Base-by-base conservation (phyloP, 1,140 invertebrate genomes). In the Atta texana region DNA sequence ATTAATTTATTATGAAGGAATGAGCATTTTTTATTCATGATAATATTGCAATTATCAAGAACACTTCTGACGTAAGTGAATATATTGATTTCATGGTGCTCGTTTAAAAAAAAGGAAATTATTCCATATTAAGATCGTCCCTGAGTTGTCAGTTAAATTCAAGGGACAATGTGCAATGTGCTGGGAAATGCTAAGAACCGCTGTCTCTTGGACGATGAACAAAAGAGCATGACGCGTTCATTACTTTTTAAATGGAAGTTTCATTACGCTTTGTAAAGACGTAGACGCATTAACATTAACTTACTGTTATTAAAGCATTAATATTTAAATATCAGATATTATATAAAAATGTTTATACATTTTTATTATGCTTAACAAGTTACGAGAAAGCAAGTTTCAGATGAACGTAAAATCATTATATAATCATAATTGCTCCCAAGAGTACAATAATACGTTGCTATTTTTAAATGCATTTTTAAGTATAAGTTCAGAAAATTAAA, bases 11-110 rank as follows among this genome's bases (percentile, higher is more conserved):
- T 34, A 59, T 31, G 18, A 49, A 28, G 21, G 18, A 78, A 55
- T 34, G n/a, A 6, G 14, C 16, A 51, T 61, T 75, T 6, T n/a
- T 57, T 44, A 28, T 31, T 66, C 44, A 51, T 21, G 80, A 61
- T 61, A 84, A 57, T 82, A 82, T 74, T 74, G 74, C 80, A 82
- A 84, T 75, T 84, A 74, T 51, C 66, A 81, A 31, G 21, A 71
- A 66, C 34, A 75, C 18, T 5, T 59, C 39, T 81, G 78, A 59
- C 57, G 55, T 49, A 75, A 61, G 69, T 61, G 39, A 84, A 75
- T 61, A 21, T 82, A 84, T 75, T 61, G 69, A 84, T 84, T 24
- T 8, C 18, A 49, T 21, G 57, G 5, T 14, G 18, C 2, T 75
- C 39, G 10, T 5, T 61, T 84, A 51, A 84, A 71, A 57, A 82